These are phyloP conservation scores for Cygnus buccinator DNA, from an alignment of 2,113 vertebrate species.

Conservation along the genomic window DNA sequence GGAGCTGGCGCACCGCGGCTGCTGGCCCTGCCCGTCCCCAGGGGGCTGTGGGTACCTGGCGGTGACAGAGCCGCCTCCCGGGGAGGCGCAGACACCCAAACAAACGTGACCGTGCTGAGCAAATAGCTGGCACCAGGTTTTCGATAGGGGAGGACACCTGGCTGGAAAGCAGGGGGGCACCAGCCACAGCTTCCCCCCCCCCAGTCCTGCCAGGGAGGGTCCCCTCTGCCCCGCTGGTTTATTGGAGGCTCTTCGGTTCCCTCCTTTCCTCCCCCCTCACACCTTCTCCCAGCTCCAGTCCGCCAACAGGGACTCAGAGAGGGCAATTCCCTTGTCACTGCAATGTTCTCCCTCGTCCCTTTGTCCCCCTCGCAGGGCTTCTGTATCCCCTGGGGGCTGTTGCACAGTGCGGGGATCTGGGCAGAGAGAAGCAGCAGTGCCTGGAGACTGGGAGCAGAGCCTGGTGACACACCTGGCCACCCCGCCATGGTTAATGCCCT, in stretches of 20 bases:
- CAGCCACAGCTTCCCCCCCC: not conserved
- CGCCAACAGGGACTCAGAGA: not conserved
- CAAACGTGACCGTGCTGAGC: conserved; percentile 77
- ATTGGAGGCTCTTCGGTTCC: not conserved
- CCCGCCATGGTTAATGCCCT: not conserved
- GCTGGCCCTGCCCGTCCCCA: not conserved
- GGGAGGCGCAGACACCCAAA: conserved; percentile 72
- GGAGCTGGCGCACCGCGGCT: not conserved
- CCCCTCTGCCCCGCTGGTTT: not conserved
- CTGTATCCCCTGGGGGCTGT: not conserved
- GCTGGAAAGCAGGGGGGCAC: not conserved
- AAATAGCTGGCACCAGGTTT: conserved; percentile 35
- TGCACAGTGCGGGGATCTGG: not conserved
- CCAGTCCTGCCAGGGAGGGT: not conserved
- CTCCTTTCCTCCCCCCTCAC: not conserved
- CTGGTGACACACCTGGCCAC: not conserved
- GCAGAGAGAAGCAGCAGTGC: not conserved
- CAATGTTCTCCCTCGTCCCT: not conserved
- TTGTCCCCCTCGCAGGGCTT: not conserved
- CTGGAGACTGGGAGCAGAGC: not conserved
- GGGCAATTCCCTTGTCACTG: not conserved
- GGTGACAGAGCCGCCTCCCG: conserved; percentile 25
- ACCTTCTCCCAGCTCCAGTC: not conserved
- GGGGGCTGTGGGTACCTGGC: conserved; percentile 17
- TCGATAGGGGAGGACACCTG: not conserved